phyloP scores from a whole-genome alignment of 2,888 invertebrate genomes.

The Drosophila aldrichi region DNA sequence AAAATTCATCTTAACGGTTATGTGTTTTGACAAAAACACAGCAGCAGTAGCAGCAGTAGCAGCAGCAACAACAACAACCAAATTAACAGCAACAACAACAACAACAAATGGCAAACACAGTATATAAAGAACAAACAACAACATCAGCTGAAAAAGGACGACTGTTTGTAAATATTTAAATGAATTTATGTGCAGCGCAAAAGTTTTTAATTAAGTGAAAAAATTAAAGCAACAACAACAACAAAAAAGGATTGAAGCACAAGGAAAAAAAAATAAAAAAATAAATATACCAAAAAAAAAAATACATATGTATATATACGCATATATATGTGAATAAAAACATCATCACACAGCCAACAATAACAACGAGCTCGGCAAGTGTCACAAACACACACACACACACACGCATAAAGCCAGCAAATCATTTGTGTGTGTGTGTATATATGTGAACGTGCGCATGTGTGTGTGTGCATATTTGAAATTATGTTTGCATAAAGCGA shows the following conservation, averaged over 20 bases:
- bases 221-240: slow-evolving; percentile 53
- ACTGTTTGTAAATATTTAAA: slow-evolving; percentile 78
- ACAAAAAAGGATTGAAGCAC: slow-evolving; percentile 45
- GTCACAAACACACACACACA: slow-evolving; percentile 28
- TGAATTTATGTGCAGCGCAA: slow-evolving; percentile 73
- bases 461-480: slow-evolving; percentile 33
- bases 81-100: slow-evolving; percentile 16
- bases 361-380: slow-evolving; percentile 24
- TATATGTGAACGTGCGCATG: not conserved
- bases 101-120: slow-evolving; percentile 12
- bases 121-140: slow-evolving; percentile 30
- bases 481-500: slow-evolving; percentile 63
- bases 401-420: slow-evolving; percentile 45
- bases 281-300: not conserved
- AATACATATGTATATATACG: not conserved
- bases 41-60: slow-evolving; percentile 3
- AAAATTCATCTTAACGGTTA: slow-evolving; percentile 78
- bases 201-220: slow-evolving; percentile 79
- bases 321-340: not conserved
- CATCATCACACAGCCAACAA: slow-evolving; percentile 1
- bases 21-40: slow-evolving; percentile 64
- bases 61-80: slow-evolving; percentile 8
- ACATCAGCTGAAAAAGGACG: slow-evolving; percentile 40
- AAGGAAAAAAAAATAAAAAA: slow-evolving; percentile 24
- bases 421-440: slow-evolving; percentile 41